Base-by-base conservation (phyloP, 1,140 invertebrate genomes). In the Grapholita molesta region DNA sequence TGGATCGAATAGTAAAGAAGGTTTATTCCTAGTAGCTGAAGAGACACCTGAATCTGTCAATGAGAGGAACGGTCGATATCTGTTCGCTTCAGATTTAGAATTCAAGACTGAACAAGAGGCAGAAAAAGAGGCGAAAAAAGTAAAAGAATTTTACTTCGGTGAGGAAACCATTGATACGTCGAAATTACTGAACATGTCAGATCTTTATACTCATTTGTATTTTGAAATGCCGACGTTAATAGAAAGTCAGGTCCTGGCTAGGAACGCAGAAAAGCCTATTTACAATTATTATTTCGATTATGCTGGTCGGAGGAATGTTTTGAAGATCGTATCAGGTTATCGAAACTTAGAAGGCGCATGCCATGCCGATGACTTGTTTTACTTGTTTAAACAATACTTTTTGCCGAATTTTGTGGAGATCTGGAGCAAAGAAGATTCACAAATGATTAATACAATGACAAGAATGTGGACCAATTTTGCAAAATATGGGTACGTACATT, bases 391-490 rank as follows among this genome's bases (percentile, higher is more conserved):
- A 42, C 69, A 79, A 7, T 64, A 72, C 21, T 38, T 85, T 5
- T 76, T 78, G 73, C 70, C 79, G 5, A 66, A 72, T 18, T 33
- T 84, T 3, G 73, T 79, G 73, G 78, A 84, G 7, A 82, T 85
- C 35, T 52, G 69, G 32, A 76, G 82, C 23, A 80, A 71, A 25
- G 61, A 79, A 65, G 89, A 91, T 76, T 21, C 66, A 21, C 53
- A 73, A 68, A 76, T 88, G 9, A 84, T 91, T 11, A 70, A 87
- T 15, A 70, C 67, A 21, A 77, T 91, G 70, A 89, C 87, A 1
- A 81, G 73, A 18, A 65, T 91, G 70, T 89, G 87, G 89, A 86
- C 84, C 7, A 85, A 91, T 70, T 91, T 91, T 72, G 89, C 89
- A 3, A 91, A 89, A 78, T 86, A 85, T 72, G 83, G 87, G 89